Percentiles rank a stretch among this genome's conserved stretches.
Evolutionary conservation across 2,888 invertebrate species (phyloP).

Genomic region (Glaucopsyche alexis): DNA sequence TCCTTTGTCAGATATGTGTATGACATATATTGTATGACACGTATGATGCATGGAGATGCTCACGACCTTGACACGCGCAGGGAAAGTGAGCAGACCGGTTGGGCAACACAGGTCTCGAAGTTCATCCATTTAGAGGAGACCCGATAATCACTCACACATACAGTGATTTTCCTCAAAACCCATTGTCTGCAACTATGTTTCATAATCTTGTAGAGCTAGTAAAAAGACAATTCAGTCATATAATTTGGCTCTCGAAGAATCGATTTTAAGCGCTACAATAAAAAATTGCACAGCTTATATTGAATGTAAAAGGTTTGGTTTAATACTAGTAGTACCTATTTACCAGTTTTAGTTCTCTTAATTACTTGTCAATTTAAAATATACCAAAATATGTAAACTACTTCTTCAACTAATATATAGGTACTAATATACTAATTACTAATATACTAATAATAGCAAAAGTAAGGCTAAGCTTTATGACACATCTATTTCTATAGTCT

Average conservation of each 20-base stretch:
- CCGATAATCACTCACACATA: slow-evolving; percentile 23
- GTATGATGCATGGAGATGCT: slow-evolving; percentile 51
- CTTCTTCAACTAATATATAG: too few species aligned
- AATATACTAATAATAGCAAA: too few species aligned
- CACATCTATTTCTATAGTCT: too few species aligned
- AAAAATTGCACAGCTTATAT: neutral
- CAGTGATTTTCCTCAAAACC: slow-evolving; percentile 22
- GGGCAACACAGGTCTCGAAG: slow-evolving; percentile 50
- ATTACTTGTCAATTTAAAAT: too few species aligned
- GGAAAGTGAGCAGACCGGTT: slow-evolving; percentile 76
- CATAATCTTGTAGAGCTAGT: neutral
- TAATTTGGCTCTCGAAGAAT: neutral
- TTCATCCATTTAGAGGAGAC: slow-evolving; percentile 37
- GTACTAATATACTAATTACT: too few species aligned
- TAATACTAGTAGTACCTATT: too few species aligned
- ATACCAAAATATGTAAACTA: too few species aligned
- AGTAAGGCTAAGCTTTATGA: too few species aligned
- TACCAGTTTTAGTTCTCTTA: too few species aligned
- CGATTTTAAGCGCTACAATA: neutral
- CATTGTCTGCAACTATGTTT: slow-evolving; percentile 10
- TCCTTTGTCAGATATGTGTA: neutral
- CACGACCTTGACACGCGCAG: slow-evolving; percentile 70
- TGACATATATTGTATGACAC: neutral
- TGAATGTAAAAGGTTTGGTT: too few species aligned
- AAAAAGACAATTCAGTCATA: too few species aligned